A percentile compares a stretch with the other conserved stretches of the same genome.
Conservation (phyloP, 2,888 invertebrate genomes). For the Melieria omissa region DNA sequence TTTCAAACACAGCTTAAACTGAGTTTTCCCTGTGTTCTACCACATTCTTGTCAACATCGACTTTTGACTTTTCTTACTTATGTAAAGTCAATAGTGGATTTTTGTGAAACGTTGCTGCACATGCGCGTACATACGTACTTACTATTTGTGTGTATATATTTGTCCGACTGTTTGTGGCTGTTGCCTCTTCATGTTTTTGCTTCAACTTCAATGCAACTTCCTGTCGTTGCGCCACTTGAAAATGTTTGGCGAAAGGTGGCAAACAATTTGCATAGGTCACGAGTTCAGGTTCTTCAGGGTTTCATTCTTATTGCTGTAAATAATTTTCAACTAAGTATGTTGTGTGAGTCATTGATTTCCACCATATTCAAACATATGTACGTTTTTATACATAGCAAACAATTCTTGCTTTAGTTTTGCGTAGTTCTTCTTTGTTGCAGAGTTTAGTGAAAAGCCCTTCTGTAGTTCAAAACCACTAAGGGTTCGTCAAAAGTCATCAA, state of each 20-base stretch:
- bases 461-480: no score
- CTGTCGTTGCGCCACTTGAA: constrained; percentile 27
- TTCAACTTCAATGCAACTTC: constrained; percentile 31
- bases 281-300: constrained; percentile 55
- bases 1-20: no score
- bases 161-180: background rate
- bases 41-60: no score
- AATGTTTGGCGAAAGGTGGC: constrained; percentile 17
- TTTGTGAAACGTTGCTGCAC: no score
- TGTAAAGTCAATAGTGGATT: no score
- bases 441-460: no score
- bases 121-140: constrained; percentile 1
- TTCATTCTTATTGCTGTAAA: background rate
- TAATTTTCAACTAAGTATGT: background rate
- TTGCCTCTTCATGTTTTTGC: background rate
- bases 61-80: no score
- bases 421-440: no score
- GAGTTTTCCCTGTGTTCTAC: no score
- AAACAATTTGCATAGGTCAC: constrained; percentile 61
- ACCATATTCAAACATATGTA: background rate
- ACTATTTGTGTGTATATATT: background rate
- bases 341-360: background rate
- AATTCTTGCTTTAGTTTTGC: no score
- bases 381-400: background rate
- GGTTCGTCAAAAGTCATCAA: no score